phyloP scores from a whole-genome alignment of 2,888 invertebrate genomes.

The Dryobotodes eremita region DNA sequence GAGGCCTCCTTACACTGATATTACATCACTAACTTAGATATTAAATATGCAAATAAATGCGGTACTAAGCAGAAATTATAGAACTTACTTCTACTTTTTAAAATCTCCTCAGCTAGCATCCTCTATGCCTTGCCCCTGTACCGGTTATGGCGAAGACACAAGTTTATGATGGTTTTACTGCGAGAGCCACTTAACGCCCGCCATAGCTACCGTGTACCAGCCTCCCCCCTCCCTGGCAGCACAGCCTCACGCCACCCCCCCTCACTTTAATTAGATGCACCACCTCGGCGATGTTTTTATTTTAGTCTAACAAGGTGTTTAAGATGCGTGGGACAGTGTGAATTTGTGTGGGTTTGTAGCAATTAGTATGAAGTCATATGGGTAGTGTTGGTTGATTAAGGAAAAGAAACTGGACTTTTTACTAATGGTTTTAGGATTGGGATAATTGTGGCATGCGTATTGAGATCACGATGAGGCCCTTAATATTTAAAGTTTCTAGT shows the following conservation, averaged over 20 bases:
- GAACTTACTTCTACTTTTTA: neutral
- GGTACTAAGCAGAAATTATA: neutral
- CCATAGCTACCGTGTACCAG: conserved; percentile 82
- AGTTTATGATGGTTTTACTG: conserved; percentile 89
- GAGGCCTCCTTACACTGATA: neutral
- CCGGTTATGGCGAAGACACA: conserved; percentile 82
- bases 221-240: conserved; percentile 63
- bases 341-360: conserved; percentile 50
- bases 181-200: conserved; percentile 88
- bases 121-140: conserved; percentile 71
- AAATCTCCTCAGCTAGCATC: neutral
- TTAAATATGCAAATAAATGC: neutral
- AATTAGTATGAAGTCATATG: conserved; percentile 20
- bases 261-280: conserved; percentile 82
- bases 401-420: neutral
- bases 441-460: neutral
- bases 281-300: conserved; percentile 78
- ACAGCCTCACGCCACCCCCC: conserved; percentile 53
- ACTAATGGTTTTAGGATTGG: neutral
- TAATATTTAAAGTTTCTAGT: no score
- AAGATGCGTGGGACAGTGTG: conserved; percentile 63
- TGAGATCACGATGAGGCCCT: neutral
- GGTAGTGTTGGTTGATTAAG: neutral
- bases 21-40: neutral
- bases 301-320: conserved; percentile 75